Percentiles rank a stretch among this genome's conserved stretches.
These are phyloP conservation scores for Eriosoma lanigerum DNA, from an alignment of 1,140 invertebrate species.

Conservation along the genomic window DNA sequence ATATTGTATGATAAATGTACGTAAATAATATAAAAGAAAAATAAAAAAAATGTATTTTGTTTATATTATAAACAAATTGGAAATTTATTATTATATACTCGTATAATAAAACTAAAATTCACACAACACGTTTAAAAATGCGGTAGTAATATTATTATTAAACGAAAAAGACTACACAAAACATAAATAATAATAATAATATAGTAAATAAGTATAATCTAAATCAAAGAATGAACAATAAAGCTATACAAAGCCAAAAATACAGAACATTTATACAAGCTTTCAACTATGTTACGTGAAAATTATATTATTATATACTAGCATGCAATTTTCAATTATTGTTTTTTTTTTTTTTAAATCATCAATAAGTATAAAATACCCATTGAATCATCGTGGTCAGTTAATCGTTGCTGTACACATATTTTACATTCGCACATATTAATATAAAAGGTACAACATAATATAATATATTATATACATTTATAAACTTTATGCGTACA, in stretches of 20 bases:
- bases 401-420: constrained; percentile 10
- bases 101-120: constrained; percentile 22
- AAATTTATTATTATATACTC: background rate
- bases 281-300: constrained; percentile 30
- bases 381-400: background rate
- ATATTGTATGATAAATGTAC: too few relatives aligned
- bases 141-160: background rate
- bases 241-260: constrained; percentile 41
- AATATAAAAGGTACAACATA: too few relatives aligned
- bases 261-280: constrained; percentile 39
- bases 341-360: background rate
- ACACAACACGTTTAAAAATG: constrained; percentile 45
- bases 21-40: background rate
- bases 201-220: background rate
- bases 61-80: background rate
- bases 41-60: background rate
- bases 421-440: background rate
- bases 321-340: constrained; percentile 11
- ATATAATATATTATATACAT: too few relatives aligned
- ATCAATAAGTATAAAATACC: background rate
- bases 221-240: background rate
- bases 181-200: constrained; percentile 22
- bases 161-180: constrained; percentile 37
- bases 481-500: too few relatives aligned
- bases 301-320: constrained; percentile 12